phyloP scores from a whole-genome alignment of 2,113 vertebrate species.

The Nesogale talazaci region DNA sequence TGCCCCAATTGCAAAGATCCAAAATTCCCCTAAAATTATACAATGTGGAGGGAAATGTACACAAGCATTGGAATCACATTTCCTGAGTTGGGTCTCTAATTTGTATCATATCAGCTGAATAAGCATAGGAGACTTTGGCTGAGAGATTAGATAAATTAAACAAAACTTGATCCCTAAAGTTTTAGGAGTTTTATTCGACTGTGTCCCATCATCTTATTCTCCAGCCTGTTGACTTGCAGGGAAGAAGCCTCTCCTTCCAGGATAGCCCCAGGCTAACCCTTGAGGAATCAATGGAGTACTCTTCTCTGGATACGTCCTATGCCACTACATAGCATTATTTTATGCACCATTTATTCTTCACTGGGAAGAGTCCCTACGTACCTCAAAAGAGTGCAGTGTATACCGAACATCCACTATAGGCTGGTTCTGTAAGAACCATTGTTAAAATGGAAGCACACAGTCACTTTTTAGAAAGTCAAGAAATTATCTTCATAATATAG shows the following conservation, averaged over 20 bases:
- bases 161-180: neutral
- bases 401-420: neutral
- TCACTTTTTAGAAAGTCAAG: neutral
- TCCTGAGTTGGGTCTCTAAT: neutral
- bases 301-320: neutral
- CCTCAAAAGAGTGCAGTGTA: neutral
- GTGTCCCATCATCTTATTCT: neutral
- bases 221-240: neutral
- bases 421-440: neutral
- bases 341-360: neutral
- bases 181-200: neutral
- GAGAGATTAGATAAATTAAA: neutral
- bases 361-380: neutral
- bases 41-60: neutral
- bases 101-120: neutral
- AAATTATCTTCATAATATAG: neutral
- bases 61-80: neutral
- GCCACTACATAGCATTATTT: neutral
- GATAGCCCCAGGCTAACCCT: neutral
- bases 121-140: neutral
- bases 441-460: neutral
- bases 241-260: neutral
- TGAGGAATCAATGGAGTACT: neutral
- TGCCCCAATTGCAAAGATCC: conserved; percentile 17
- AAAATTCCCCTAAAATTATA: conserved; percentile 24